Evolutionary conservation across 53 echinoderm and acorn worm species (phyloP).

Genomic region (Hippasteria phrygiana): DNA sequence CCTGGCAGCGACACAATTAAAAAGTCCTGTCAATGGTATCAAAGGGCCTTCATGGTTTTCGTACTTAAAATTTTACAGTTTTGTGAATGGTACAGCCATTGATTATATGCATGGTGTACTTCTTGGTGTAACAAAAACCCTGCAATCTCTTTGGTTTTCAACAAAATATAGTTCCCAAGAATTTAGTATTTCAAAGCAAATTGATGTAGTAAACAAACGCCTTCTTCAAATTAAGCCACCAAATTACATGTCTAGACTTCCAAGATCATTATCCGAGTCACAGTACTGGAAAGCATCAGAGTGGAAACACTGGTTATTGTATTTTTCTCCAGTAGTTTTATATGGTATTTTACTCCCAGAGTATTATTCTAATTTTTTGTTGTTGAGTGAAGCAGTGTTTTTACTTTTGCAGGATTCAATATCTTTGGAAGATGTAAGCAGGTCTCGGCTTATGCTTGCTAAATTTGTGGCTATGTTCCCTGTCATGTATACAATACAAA

Average conservation of each 20-base stretch:
- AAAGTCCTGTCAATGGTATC: conserved; percentile 42
- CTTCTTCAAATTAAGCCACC: conserved; percentile 66
- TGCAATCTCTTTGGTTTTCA: conserved; percentile 63
- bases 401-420: conserved; percentile 37
- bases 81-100: conserved; percentile 61
- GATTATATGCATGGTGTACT: conserved; percentile 78
- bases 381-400: conserved; percentile 42
- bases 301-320: conserved; percentile 62
- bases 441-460: conserved; percentile 9
- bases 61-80: conserved; percentile 16
- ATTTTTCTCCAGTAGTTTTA: conserved; percentile 54
- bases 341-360: conserved; percentile 27
- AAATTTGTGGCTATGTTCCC: conserved; percentile 64
- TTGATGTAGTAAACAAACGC: conserved; percentile 31
- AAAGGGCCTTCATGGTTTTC: conserved; percentile 69
- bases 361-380: conserved; percentile 47
- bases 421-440: conserved; percentile 3
- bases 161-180: conserved; percentile 45
- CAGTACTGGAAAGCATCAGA: conserved; percentile 82
- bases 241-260: conserved; percentile 71
- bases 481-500: conserved; percentile 17
- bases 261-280: conserved; percentile 46
- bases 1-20: not conserved
- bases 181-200: conserved; percentile 13
- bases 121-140: conserved; percentile 58